Evolutionary conservation across 2,113 vertebrate genomes (phyloP), one percentile per base, ranked within the genome.

Genomic region (Sinosuthora webbiana): DNA sequence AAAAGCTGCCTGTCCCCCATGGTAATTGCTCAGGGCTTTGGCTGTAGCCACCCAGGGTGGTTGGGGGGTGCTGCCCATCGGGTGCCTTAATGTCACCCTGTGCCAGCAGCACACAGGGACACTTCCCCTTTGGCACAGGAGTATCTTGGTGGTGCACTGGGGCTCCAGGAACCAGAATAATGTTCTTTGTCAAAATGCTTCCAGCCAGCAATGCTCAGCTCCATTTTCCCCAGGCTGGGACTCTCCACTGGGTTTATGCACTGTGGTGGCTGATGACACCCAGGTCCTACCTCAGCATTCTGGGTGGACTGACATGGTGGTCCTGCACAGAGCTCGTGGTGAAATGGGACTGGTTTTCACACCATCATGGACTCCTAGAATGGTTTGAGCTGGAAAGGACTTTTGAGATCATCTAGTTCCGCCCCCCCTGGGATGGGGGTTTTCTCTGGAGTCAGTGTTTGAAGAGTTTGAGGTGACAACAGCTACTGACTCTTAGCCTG

Each of bases 351-450:
- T 77, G 63, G 2, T 57, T 92, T 62, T 27, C 70, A 82, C 3
- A 30, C 5, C 41, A 6, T 22, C 39, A 11, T 4, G 15, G 53
- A 15, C 30, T 47, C 39, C 47, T 25, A 20, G 41, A 23, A 27
- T 23, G 35, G 30, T 23, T 13, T 55, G 47, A 27, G 17, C 7
- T 69, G 63, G n/a, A n/a, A 41, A 47, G 30, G n/a, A 69, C 21
- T 14, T 83, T 69, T 69, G 31, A 35, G 25, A 31, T 47, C 33
- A 45, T 11, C n/a, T 11, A 31, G 9, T 62, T 35, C n/a, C 24
- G 47, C 3, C 1, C 10, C 4, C 8, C 35, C 16, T 11, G n/a
- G 21, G 18, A 1, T 67, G 28, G 10, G 14, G 17, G 2, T 23
- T 83, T 95, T 67, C 44, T 83, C 62, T 41, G 35, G 55, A 6